A percentile compares a stretch with the other conserved stretches of the same genome.
Conservation (phyloP, 2,888 invertebrate genomes). For the Cosmorhoe ocellata region DNA sequence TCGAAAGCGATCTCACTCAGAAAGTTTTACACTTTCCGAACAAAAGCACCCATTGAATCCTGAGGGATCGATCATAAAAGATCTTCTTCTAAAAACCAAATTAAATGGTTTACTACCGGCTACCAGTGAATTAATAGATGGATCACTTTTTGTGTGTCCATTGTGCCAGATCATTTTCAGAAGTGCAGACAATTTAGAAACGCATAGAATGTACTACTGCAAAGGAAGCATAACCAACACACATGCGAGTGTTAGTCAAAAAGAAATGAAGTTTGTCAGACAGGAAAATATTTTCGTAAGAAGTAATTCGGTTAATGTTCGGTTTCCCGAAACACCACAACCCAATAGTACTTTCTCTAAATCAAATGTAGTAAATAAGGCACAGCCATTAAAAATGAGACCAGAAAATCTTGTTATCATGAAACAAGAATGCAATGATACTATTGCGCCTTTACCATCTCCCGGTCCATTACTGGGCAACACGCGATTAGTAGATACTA, state of each 20-base stretch:
- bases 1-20: constrained; percentile 82
- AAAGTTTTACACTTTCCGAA: constrained; percentile 75
- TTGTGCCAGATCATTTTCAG: constrained; percentile 90
- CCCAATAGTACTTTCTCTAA: constrained; percentile 56
- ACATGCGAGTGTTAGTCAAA: constrained; percentile 52
- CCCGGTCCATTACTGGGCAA: constrained; percentile 92
- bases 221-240: constrained; percentile 81
- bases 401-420: constrained; percentile 82
- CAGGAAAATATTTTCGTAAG: constrained; percentile 79
- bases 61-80: constrained; percentile 88
- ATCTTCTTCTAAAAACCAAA: constrained; percentile 88
- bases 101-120: constrained; percentile 69
- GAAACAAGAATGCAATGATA: constrained; percentile 72
- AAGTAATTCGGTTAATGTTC: constrained; percentile 83
- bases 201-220: constrained; percentile 91
- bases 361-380: constrained; percentile 57
- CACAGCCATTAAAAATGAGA: constrained; percentile 67
- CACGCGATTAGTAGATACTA: constrained; percentile 88
- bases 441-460: constrained; percentile 87
- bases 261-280: constrained; percentile 59
- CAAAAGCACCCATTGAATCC: constrained; percentile 85
- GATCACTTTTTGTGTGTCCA: constrained; percentile 86
- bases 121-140: constrained; percentile 82
- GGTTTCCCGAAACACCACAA: constrained; percentile 78
- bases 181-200: constrained; percentile 90